Evolutionary conservation across 1,140 invertebrate genomes (phyloP).

Genomic region (Caenorhabditis latens): DNA sequence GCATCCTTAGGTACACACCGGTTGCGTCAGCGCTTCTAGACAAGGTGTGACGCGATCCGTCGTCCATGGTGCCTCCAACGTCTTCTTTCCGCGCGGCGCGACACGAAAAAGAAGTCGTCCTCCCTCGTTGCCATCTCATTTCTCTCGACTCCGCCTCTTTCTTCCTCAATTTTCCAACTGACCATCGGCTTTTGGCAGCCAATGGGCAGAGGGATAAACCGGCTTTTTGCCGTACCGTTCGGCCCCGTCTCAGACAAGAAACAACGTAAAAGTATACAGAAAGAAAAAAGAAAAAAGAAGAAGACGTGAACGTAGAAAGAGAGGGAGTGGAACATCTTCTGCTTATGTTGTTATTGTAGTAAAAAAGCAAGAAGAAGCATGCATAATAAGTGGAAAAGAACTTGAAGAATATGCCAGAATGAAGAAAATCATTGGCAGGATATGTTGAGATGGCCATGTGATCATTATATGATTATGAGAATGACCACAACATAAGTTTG

Average conservation of each 20-base stretch:
- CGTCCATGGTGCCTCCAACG: neutral
- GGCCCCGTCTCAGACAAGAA: conserved; percentile 48
- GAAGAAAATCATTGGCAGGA: neutral
- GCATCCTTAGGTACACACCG: conserved; percentile 50
- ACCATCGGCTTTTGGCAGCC: conserved; percentile 55
- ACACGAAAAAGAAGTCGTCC: conserved; percentile 55
- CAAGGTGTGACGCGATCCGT: conserved; percentile 51
- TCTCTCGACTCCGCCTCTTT: conserved; percentile 46
- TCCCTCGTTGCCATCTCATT: conserved; percentile 52
- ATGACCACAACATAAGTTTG: conserved; percentile 40
- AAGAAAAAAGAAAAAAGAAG: conserved; percentile 10
- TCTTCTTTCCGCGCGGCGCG: conserved; percentile 53
- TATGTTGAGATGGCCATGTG: neutral
- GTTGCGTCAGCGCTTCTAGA: conserved; percentile 52
- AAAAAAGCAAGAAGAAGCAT: conserved; percentile 45
- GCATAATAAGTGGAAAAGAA: conserved; percentile 48
- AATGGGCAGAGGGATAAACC: conserved; percentile 52
- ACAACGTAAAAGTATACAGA: conserved; percentile 54
- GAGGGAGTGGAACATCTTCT: conserved; percentile 44
- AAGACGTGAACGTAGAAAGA: neutral
- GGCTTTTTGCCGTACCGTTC: conserved; percentile 54
- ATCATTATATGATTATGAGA: conserved; percentile 49
- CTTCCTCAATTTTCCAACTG: conserved; percentile 55
- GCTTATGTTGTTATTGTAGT: conserved; percentile 55
- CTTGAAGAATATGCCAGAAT: conserved; percentile 40